These are phyloP conservation scores for Macrosteles quadrilineatus DNA, from an alignment of 1,140 invertebrate genomes.

Conservation along the genomic window DNA sequence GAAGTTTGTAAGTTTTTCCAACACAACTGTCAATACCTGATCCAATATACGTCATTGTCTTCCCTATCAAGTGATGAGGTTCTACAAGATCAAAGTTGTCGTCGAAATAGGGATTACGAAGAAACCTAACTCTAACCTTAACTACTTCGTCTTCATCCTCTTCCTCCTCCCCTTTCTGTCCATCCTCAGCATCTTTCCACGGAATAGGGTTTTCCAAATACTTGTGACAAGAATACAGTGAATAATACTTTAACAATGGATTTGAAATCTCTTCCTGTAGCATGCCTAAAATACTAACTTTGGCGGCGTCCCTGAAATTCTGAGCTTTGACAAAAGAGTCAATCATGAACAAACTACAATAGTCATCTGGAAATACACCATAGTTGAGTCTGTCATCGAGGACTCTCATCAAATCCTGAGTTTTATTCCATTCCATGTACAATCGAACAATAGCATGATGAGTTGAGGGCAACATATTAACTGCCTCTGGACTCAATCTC, in stretches of 20 bases:
- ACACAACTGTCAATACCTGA: constrained; percentile 55
- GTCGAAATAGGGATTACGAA: constrained; percentile 82
- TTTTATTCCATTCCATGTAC: constrained; percentile 60
- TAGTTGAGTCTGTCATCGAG: constrained; percentile 82
- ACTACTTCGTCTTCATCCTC: constrained; percentile 60
- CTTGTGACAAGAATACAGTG: constrained; percentile 72
- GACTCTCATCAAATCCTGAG: constrained; percentile 66
- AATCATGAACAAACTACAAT: constrained; percentile 78
- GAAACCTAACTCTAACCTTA: constrained; percentile 73
- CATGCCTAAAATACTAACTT: constrained; percentile 77
- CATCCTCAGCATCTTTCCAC: constrained; percentile 55
- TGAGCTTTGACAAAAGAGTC: constrained; percentile 72
- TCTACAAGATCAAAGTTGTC: constrained; percentile 83
- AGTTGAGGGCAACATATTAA: constrained; percentile 73
- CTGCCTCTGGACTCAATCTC: constrained; percentile 65
- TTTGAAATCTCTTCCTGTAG: constrained; percentile 84
- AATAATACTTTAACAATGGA: constrained; percentile 67
- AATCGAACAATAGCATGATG: constrained; percentile 75
- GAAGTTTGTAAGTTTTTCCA: constrained; percentile 63
- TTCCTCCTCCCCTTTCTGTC: constrained; percentile 48
- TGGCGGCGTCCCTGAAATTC: constrained; percentile 71
- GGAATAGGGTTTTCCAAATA: constrained; percentile 63
- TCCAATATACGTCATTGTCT: constrained; percentile 69
- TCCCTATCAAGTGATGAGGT: constrained; percentile 68
- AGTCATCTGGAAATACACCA: constrained; percentile 85